Conservation (phyloP, 2,113 vertebrate species). For the Fukomys damarensis region DNA sequence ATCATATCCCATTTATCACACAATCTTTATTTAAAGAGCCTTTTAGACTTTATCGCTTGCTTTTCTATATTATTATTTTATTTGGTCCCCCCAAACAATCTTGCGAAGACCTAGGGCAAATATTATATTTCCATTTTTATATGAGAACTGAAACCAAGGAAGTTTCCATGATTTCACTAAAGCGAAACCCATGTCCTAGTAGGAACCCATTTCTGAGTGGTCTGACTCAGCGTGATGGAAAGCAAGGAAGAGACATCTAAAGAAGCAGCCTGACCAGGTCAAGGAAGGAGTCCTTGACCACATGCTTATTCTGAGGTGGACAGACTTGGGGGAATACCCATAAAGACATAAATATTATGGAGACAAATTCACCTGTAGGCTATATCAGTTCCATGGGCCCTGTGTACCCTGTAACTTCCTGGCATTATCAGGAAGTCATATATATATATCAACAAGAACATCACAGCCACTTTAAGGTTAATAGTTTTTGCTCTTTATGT, state of each 20-base stretch:
- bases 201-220: neutral
- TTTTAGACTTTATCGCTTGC: neutral
- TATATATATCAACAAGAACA: neutral
- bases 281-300: too few relatives aligned
- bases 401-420: neutral
- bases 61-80: neutral
- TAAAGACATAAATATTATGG: constrained; percentile 12
- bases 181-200: neutral
- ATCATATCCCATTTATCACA: neutral
- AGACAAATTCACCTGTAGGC: neutral
- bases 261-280: neutral
- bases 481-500: neutral
- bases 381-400: neutral
- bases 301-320: neutral
- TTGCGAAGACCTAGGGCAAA: neutral
- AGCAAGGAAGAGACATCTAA: too few relatives aligned
- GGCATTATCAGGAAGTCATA: neutral
- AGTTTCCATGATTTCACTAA: neutral
- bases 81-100: neutral
- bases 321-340: neutral
- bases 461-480: neutral
- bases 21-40: neutral
- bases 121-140: neutral
- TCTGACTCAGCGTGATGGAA: neutral
- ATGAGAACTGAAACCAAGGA: neutral